phyloP scores from a whole-genome alignment of 2,888 invertebrate species.

The Dromius quadrimaculatus region DNA sequence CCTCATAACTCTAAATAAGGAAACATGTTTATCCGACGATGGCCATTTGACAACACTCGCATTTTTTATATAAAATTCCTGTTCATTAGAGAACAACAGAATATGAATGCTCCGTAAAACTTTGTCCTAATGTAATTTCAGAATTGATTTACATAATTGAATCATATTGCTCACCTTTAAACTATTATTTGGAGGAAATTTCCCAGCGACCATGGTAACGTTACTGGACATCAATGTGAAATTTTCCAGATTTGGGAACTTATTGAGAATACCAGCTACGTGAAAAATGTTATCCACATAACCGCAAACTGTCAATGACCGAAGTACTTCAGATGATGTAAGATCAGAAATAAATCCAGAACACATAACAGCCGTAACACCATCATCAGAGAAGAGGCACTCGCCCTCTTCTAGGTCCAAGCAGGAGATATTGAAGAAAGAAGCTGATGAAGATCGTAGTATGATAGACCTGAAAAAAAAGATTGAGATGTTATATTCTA shows the following conservation, averaged over 20 bases:
- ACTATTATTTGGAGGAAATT: conserved; percentile 18
- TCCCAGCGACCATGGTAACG: conserved; percentile 15
- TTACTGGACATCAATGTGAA: conserved; percentile 35
- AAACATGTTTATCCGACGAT: too few species aligned
- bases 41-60: too few species aligned
- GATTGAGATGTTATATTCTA: too few species aligned
- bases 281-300: conserved; percentile 5
- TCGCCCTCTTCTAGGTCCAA: conserved; percentile 15
- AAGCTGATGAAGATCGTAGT: not conserved
- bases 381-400: conserved; percentile 23
- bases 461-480: not conserved
- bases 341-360: conserved; percentile 3
- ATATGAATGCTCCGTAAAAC: too few species aligned
- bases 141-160: not conserved
- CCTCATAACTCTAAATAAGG: too few species aligned
- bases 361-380: conserved; percentile 7
- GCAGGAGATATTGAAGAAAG: not conserved
- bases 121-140: too few species aligned
- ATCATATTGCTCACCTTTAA: conserved; percentile 4
- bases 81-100: too few species aligned
- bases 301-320: conserved; percentile 27
- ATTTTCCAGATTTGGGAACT: conserved; percentile 20
- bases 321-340: not conserved
- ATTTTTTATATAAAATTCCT: too few species aligned
- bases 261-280: not conserved